These are phyloP conservation scores for Diuraphis noxia DNA, from an alignment of 1,140 invertebrate species.

Conservation along the genomic window DNA sequence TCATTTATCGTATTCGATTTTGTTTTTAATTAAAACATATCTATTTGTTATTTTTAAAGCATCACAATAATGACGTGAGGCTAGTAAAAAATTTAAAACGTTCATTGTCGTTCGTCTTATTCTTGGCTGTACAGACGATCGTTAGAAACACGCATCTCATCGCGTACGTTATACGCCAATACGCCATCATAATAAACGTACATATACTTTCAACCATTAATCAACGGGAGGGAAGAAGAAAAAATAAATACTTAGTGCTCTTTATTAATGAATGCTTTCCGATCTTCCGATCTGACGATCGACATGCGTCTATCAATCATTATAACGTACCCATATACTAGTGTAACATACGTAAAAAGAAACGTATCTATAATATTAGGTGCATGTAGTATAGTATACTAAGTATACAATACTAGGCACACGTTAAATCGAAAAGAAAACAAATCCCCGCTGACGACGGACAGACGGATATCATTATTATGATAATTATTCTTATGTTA, in stretches of 20 bases:
- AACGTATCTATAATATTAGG: not conserved
- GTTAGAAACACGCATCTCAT: constrained; percentile 16
- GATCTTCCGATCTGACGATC: constrained; percentile 41
- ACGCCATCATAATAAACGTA: not conserved
- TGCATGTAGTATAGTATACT: not conserved
- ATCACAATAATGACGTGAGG: not conserved
- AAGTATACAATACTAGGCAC: not conserved
- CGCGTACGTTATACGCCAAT: not conserved
- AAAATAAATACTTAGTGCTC: constrained; percentile 40
- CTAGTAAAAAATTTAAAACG: not conserved
- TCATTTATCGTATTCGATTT: not conserved
- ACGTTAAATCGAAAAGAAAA: not conserved
- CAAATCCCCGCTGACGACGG: not conserved
- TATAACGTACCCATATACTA: not conserved
- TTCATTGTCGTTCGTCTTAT: not conserved
- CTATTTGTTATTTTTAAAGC: constrained; percentile 21
- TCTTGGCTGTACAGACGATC: not conserved
- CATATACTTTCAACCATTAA: constrained; percentile 45
- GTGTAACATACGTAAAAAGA: not conserved
- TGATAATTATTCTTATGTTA: not conserved
- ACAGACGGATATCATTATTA: constrained; percentile 25
- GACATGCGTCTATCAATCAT: constrained; percentile 53
- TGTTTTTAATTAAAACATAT: constrained; percentile 22
- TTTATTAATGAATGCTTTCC: constrained; percentile 45
- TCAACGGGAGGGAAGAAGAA: not conserved